Base-by-base conservation (phyloP, 1,140 invertebrate genomes). In the Eueides isabella region DNA sequence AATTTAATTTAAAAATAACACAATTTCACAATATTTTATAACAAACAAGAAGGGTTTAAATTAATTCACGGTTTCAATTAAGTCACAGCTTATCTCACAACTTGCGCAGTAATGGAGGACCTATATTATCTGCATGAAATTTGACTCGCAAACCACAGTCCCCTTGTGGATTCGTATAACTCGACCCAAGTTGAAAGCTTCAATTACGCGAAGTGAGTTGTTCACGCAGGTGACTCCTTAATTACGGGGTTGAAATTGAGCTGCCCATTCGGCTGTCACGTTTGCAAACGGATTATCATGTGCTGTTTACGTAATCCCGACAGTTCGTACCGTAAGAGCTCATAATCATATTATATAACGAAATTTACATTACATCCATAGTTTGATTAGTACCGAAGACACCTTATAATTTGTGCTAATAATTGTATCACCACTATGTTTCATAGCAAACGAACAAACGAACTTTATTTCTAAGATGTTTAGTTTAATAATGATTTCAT, bases 221-320 rank as follows among this genome's bases (percentile, higher is more conserved):
- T 91, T 89, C 88, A 88, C 88, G 86, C 91, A 92, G 89, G 89
- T 91, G 89, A 89, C 91, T 91, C 88, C 91, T 91, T 92, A 89
- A 92, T 92, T 92, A 91, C 84, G 80, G 84, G 84, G 82, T 83
- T 82, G 83, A 85, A 86, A 90, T 89, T 87, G 89, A 92, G 86
- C 87, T 90, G 86, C 86, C 88, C 86, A 89, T 86, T 90, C 83
- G 78, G 78, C 85, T 90, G 87, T 86, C 87, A 87, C 85, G 82
- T 89, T 88, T 87, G 82, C 83, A 82, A 89, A 90, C 84, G 88
- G 84, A 90, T 88, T 89, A 89, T 89, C 88, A 81, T 89, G 83
- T 83, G 82, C 80, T 84, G 79, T 80, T 76, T 74, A 65, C 68
- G 75, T 78, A 71, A 80, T 84, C 79, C 80, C 67, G 71, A 78